Evolutionary conservation across 2,888 invertebrate species (phyloP), one percentile per base, ranked within the genome.

Genomic region (Apodemia duryi): DNA sequence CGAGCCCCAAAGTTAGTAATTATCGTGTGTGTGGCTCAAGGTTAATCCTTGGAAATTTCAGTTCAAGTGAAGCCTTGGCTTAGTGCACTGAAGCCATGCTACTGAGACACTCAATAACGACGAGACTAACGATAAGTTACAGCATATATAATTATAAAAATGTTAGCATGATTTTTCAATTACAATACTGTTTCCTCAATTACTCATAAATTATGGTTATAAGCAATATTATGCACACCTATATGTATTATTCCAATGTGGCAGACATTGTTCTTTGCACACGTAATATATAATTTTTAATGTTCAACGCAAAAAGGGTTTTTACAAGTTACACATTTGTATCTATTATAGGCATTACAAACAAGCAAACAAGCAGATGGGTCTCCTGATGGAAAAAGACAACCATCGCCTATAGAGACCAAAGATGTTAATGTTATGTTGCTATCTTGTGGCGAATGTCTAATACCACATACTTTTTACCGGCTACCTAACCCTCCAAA

Each of bases 11-110:
- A 63, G 57, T 38, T 49, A 57, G 54, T 10, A 66, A 29, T 62
- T 63, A 66, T 63, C 63, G 62, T 61, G 51, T 52, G 62, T 51
- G 11, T 63, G 57, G 66, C 66, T 67, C 69, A 69, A 69, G 67
- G 66, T 66, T 65, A 65, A 61, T 65, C 51, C 64, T 60, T 29
- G 28, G 60, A 60, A 64, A 49, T 64, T 61, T 61, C 57, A 57
- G 57, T 57, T 57, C 57, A 57, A 57, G 57, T 32, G 57, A 57
- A 57, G 57, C 32, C 54, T 29, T 57, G 54, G 54, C 54, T 57
- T 32, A 57, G 32, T 57, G 57, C 57, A 57, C 57, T 57, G 57
- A 57, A 57, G 57, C 57, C 57, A 57, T 57, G 57, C 57, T 57
- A 57, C 57, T 29, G 57, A 57, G 57, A 57, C 57, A 29, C 32